These are phyloP conservation scores for Zhuqinia jingwanae DNA, from an alignment of 2,888 invertebrate species.

Conservation along the genomic window DNA sequence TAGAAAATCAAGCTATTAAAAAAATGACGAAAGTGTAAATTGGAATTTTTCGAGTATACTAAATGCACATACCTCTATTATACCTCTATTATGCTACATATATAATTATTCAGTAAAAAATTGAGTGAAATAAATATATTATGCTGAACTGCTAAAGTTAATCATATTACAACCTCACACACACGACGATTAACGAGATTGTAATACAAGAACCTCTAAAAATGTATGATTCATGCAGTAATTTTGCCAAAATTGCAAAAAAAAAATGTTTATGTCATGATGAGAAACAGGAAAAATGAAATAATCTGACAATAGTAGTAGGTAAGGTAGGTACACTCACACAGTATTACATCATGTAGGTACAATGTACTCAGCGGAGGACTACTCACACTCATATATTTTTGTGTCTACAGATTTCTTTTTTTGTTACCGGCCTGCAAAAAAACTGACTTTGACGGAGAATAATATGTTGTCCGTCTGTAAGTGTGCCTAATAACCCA, in stretches of 20 bases:
- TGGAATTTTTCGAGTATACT: not conserved
- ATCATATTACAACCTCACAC: no score
- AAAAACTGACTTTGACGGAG: not conserved
- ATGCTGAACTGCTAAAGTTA: no score
- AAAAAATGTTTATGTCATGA: conserved; percentile 1
- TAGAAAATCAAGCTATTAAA: no score
- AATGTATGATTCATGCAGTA: no score
- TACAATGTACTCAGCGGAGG: conserved; percentile 8
- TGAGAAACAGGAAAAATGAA: not conserved
- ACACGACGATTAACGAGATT: no score
- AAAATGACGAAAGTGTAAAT: not conserved
- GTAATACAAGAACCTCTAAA: no score
- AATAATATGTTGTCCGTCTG: not conserved
- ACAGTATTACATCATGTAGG: conserved; percentile 26
- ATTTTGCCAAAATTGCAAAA: no score
- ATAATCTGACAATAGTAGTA: not conserved
- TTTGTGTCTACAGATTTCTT: not conserved
- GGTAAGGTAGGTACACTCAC: no score
- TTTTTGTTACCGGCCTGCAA: not conserved
- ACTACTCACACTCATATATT: not conserved
- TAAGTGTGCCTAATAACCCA: not conserved
- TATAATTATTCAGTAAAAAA: no score
- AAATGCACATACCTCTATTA: no score
- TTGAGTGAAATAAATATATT: no score
- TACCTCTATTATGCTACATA: no score